Percentiles rank a stretch among this genome's conserved stretches.
These are phyloP conservation scores for Drosophila aldrichi DNA, from an alignment of 2,888 invertebrate genomes.

Conservation along the genomic window DNA sequence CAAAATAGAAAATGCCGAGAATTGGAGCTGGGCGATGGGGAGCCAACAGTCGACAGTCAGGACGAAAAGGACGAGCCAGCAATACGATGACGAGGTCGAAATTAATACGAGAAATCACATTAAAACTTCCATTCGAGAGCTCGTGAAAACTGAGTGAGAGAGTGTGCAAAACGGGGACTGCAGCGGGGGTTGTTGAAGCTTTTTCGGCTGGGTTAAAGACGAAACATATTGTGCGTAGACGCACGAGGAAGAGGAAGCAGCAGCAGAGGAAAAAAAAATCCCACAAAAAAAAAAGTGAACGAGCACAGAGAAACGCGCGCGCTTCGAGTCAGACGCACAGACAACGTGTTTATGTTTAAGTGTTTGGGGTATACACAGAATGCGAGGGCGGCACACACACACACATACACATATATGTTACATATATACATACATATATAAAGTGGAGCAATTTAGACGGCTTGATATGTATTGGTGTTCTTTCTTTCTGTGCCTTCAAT, in stretches of 20 bases:
- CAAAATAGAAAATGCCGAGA: slow-evolving; percentile 62
- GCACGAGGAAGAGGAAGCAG: slow-evolving; percentile 28
- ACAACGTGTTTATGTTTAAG: slow-evolving; percentile 78
- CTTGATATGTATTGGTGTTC: slow-evolving; percentile 61
- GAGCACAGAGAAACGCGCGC: slow-evolving; percentile 31
- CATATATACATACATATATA: slow-evolving; percentile 30
- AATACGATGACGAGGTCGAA: slow-evolving; percentile 76
- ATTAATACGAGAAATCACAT: slow-evolving; percentile 79
- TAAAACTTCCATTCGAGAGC: slow-evolving; percentile 67
- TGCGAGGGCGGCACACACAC: slow-evolving; percentile 39
- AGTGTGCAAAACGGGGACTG: background rate
- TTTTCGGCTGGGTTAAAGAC: slow-evolving; percentile 75
- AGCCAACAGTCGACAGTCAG: slow-evolving; percentile 7
- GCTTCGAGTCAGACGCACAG: slow-evolving; percentile 48
- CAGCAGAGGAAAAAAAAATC: slow-evolving; percentile 28
- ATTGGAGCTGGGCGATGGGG: slow-evolving; percentile 6
- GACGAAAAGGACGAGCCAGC: slow-evolving; percentile 28
- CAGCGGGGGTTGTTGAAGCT: slow-evolving; percentile 45
- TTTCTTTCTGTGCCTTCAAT: slow-evolving; percentile 61
- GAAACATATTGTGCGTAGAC: slow-evolving; percentile 81
- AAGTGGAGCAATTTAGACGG: slow-evolving; percentile 73
- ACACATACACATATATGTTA: slow-evolving; percentile 18
- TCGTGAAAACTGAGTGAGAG: slow-evolving; percentile 26
- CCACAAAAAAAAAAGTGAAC: slow-evolving; percentile 58
- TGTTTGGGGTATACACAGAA: slow-evolving; percentile 63